Evolutionary conservation across 2,797 vertebrate species (phyloP).

Genomic region (Acanthiza pusilla): DNA sequence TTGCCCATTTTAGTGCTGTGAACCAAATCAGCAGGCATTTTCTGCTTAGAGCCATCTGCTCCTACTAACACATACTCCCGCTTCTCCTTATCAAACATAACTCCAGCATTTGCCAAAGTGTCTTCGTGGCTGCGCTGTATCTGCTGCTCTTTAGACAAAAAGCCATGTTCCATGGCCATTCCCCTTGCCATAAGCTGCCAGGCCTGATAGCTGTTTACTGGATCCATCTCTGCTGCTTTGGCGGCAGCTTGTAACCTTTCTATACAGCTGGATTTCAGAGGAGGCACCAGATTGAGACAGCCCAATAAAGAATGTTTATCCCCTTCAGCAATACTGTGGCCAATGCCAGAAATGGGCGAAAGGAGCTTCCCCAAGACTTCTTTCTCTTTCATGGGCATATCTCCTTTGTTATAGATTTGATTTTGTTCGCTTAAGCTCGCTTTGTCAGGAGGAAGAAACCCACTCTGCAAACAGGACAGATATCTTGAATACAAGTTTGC

Average conservation of each 20-base stretch:
- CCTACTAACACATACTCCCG: conserved; percentile 91
- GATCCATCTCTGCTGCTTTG: conserved; percentile 98
- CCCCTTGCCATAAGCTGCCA: conserved; percentile 99
- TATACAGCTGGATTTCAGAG: conserved; percentile 98
- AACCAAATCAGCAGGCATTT: conserved; percentile 88
- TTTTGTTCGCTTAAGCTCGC: conserved; percentile 87
- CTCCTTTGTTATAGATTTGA: conserved; percentile 90
- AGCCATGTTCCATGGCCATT: conserved; percentile 94
- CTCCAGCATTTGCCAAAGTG: conserved; percentile 81
- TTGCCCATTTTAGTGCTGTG: conserved; percentile 86
- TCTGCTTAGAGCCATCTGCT: conserved; percentile 90
- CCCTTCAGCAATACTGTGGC: conserved; percentile 86
- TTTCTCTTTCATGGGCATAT: conserved; percentile 92
- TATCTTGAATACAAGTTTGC: conserved; percentile 96
- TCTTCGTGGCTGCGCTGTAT: conserved; percentile 88
- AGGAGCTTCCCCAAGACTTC: conserved; percentile 95
- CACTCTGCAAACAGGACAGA: conserved; percentile 94
- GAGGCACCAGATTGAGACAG: conserved; percentile 95
- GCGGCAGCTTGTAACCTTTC: conserved; percentile 95
- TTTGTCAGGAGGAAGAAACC: conserved; percentile 93
- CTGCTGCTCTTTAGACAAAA: conserved; percentile 94
- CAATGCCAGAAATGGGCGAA: conserved; percentile 86
- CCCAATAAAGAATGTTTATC: conserved; percentile 95
- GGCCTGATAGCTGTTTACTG: conserved; percentile 96
- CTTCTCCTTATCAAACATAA: conserved; percentile 94